A percentile compares a stretch with the other conserved stretches of the same genome.
phyloP scores from a whole-genome alignment of 1,140 invertebrate genomes.

The Samia ricini region DNA sequence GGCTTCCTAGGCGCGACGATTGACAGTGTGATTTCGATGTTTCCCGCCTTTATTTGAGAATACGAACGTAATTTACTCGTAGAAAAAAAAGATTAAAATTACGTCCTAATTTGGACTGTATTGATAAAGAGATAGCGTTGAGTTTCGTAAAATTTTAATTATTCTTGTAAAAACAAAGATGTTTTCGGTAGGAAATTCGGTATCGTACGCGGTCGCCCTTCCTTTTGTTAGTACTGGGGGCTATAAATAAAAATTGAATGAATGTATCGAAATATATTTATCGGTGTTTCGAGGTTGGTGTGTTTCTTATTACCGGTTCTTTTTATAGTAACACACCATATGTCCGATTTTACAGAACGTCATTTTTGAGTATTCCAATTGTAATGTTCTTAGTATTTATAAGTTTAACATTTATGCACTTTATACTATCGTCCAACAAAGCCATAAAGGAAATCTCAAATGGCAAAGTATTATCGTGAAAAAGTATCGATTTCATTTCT shows the following conservation, averaged over 20 bases:
- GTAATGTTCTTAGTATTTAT: no score
- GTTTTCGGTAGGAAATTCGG: constrained; percentile 9
- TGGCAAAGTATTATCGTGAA: no score
- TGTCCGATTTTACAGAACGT: constrained; percentile 13
- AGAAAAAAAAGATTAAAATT: not conserved
- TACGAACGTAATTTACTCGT: constrained; percentile 1
- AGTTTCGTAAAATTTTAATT: not conserved
- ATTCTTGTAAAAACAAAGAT: constrained; percentile 5
- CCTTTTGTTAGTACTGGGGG: constrained; percentile 34
- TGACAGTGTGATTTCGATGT: constrained; percentile 56
- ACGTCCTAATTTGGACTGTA: not conserved
- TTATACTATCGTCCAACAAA: no score
- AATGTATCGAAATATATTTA: constrained; percentile 32
- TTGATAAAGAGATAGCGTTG: not conserved
- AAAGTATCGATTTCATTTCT: no score
- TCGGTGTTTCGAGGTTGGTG: constrained; percentile 26
- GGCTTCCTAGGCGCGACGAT: constrained; percentile 52
- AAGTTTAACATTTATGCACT: no score
- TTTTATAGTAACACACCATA: constrained; percentile 15
- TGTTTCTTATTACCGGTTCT: constrained; percentile 24
- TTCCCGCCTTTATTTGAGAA: constrained; percentile 36
- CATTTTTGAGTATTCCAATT: no score
- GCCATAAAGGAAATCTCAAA: no score
- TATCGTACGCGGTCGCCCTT: constrained; percentile 27
- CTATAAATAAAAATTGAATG: constrained; percentile 51